phyloP scores from a whole-genome alignment of 2,113 vertebrate species.

The Rutilus rutilus region DNA sequence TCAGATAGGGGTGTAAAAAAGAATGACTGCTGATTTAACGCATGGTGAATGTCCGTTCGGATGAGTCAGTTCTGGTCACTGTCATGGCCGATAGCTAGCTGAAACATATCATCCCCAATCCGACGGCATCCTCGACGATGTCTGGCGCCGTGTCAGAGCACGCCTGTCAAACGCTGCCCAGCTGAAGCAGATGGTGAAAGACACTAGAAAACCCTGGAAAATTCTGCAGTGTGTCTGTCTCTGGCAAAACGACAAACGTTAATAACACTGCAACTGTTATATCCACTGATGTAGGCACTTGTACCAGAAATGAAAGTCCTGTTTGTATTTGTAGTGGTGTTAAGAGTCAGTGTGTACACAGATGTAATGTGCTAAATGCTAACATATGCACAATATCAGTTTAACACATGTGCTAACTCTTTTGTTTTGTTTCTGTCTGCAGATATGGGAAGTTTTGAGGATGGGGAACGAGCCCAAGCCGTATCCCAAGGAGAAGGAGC shows the following conservation, averaged over 20 bases:
- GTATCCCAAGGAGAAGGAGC: conserved; percentile 95
- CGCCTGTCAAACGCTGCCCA: conserved; percentile 14
- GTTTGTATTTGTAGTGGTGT: neutral
- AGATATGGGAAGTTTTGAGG: conserved; percentile 98
- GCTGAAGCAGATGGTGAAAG: conserved; percentile 17
- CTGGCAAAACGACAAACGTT: neutral
- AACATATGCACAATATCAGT: neutral
- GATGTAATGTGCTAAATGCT: neutral
- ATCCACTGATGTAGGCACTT: conserved; percentile 6
- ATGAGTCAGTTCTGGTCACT: conserved; percentile 26
- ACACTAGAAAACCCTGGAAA: neutral
- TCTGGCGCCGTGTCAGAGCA: conserved; percentile 19
- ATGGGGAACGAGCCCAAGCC: conserved; percentile 80
- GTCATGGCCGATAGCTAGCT: conserved; percentile 31
- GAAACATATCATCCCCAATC: conserved; percentile 13
- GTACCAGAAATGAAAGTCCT: neutral
- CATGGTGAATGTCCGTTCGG: conserved; percentile 6
- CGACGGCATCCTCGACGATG: neutral
- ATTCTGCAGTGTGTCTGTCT: neutral
- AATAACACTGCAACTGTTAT: conserved; percentile 14
- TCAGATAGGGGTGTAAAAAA: neutral
- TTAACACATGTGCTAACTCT: neutral
- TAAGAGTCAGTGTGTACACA: neutral
- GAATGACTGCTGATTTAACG: conserved; percentile 13
- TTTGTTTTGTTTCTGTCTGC: conserved; percentile 23